phyloP scores from a whole-genome alignment of 2,888 invertebrate species.

The Rhagonycha fulva region DNA sequence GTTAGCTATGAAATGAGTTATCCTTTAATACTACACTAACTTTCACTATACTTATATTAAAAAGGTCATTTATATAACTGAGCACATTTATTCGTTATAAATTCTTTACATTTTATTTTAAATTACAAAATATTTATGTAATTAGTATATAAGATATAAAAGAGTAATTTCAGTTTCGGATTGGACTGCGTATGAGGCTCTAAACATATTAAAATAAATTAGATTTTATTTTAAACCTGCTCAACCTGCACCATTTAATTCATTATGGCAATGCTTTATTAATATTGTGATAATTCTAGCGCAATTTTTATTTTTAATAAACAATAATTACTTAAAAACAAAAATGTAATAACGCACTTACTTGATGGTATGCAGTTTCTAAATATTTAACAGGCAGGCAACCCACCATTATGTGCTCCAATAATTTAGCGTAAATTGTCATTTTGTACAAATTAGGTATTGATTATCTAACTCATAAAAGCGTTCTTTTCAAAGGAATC shows the following conservation, averaged over 20 bases:
- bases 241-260: too few species aligned
- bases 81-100: not conserved
- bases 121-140: not conserved
- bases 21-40: too few species aligned
- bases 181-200: not conserved
- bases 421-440: not conserved
- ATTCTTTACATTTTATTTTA: not conserved
- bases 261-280: too few species aligned
- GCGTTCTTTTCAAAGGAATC: not conserved
- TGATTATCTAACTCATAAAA: not conserved
- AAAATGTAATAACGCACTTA: not conserved
- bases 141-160: not conserved
- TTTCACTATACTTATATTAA: too few species aligned
- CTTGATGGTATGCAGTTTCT: not conserved
- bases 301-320: too few species aligned
- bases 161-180: not conserved
- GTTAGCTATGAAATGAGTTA: too few species aligned
- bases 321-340: too few species aligned
- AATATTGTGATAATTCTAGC: too few species aligned
- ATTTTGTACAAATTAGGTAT: not conserved
- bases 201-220: not conserved
- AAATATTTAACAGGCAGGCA: not conserved
- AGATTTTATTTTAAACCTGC: not conserved
- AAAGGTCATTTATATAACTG: too few species aligned
- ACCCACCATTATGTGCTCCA: not conserved